phyloP scores from a whole-genome alignment of 2,113 vertebrate genomes.

The Crotalus helleri region DNA sequence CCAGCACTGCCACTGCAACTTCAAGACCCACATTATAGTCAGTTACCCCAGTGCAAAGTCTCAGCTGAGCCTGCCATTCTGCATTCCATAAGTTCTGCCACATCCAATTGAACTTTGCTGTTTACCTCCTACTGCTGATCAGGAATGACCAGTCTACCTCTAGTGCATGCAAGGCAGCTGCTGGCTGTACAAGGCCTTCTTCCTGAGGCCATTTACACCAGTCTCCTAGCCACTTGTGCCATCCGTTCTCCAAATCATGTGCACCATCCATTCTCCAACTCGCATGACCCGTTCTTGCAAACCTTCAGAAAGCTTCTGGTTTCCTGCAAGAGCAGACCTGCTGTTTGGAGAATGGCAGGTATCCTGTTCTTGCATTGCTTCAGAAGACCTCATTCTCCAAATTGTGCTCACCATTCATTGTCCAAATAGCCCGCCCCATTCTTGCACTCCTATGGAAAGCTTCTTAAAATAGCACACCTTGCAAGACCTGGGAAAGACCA shows the following conservation, averaged over 20 bases:
- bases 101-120: not conserved
- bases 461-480: not conserved
- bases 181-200: not conserved
- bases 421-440: too few relatives aligned
- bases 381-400: too few relatives aligned
- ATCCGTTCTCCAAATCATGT: not conserved
- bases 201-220: not conserved
- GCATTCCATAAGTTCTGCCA: not conserved
- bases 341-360: too few relatives aligned
- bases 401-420: too few relatives aligned
- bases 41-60: not conserved
- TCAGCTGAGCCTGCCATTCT: not conserved
- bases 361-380: too few relatives aligned
- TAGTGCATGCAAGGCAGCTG: not conserved
- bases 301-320: not conserved
- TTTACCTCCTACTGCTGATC: not conserved
- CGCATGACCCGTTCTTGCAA: not conserved
- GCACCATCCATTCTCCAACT: not conserved
- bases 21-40: not conserved
- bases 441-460: too few relatives aligned
- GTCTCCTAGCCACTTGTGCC: not conserved
- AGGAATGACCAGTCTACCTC: not conserved
- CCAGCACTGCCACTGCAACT: not conserved
- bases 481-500: not conserved
- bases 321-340: too few relatives aligned